phyloP scores from a whole-genome alignment of 1,140 invertebrate species.

The Aphidius ervi region DNA sequence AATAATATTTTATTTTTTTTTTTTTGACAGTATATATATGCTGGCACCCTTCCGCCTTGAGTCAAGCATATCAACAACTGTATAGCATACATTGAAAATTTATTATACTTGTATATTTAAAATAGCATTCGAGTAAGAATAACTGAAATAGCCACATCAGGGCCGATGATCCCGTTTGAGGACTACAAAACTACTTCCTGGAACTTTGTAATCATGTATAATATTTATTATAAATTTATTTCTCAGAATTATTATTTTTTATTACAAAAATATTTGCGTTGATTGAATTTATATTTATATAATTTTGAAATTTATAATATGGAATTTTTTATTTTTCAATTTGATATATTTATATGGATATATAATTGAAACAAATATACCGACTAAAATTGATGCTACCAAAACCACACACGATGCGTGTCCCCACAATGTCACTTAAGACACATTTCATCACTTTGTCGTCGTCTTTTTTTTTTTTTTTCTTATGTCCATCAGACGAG shows the following conservation, averaged over 20 bases:
- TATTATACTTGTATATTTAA: slow-evolving; percentile 39
- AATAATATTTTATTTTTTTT: no score
- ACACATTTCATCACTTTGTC: slow-evolving; percentile 1
- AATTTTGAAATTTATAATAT: no score
- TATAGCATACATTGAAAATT: slow-evolving; percentile 25
- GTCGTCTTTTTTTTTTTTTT: no score
- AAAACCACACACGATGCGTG: slow-evolving; percentile 6
- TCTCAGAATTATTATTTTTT: no score
- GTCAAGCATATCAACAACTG: slow-evolving; percentile 22
- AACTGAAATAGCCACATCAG: slow-evolving; percentile 43
- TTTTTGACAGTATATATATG: no score
- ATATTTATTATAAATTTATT: no score
- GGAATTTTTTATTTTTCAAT: no score
- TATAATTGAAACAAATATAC: no score
- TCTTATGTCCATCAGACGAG: slow-evolving; percentile 2
- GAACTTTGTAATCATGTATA: slow-evolving; percentile 24
- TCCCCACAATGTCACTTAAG: slow-evolving; percentile 1
- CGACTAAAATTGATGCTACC: no score
- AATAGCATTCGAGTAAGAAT: slow-evolving; percentile 44
- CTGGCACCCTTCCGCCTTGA: slow-evolving; percentile 21
- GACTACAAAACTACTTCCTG: slow-evolving; percentile 36
- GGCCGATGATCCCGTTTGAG: slow-evolving; percentile 39
- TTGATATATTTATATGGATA: no score
- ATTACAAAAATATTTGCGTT: no score
- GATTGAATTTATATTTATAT: no score